phyloP scores from a whole-genome alignment of 2,888 invertebrate genomes.

The Agrotis clavis region DNA sequence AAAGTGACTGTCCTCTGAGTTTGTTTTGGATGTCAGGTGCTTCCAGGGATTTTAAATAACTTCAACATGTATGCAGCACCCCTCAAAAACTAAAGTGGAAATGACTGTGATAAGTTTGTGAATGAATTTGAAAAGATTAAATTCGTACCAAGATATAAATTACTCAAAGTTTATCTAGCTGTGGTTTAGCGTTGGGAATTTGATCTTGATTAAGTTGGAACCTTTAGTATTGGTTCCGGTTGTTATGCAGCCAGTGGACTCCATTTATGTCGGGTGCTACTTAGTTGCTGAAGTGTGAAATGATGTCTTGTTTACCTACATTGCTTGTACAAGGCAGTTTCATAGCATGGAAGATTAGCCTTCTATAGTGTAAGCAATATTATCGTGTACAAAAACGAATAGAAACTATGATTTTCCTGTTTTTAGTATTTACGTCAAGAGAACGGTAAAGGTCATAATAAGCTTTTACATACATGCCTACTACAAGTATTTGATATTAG shows the following conservation, averaged over 20 bases:
- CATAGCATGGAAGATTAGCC: neutral
- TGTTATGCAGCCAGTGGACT: conserved; percentile 7
- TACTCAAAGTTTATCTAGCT: conserved; percentile 42
- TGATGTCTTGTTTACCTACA: neutral
- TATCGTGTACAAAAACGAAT: no score
- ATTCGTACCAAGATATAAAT: conserved; percentile 19
- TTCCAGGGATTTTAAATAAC: no score
- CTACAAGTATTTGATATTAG: no score
- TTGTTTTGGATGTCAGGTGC: no score
- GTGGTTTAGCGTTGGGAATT: conserved; percentile 14
- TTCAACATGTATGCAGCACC: neutral
- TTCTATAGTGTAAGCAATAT: neutral
- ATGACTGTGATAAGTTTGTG: conserved; percentile 40
- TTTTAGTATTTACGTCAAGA: no score
- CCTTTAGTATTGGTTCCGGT: conserved; percentile 29
- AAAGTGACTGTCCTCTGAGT: no score
- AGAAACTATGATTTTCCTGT: no score
- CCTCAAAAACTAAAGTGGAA: conserved; percentile 27
- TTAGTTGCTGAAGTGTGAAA: neutral
- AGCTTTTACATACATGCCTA: no score
- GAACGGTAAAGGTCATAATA: no score
- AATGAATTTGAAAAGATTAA: conserved; percentile 46
- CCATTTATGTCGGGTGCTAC: conserved; percentile 4
- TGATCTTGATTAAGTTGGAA: conserved; percentile 40
- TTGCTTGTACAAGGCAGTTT: neutral